phyloP scores from a whole-genome alignment of 1,140 invertebrate species.

The Penaeus vannamei region DNA sequence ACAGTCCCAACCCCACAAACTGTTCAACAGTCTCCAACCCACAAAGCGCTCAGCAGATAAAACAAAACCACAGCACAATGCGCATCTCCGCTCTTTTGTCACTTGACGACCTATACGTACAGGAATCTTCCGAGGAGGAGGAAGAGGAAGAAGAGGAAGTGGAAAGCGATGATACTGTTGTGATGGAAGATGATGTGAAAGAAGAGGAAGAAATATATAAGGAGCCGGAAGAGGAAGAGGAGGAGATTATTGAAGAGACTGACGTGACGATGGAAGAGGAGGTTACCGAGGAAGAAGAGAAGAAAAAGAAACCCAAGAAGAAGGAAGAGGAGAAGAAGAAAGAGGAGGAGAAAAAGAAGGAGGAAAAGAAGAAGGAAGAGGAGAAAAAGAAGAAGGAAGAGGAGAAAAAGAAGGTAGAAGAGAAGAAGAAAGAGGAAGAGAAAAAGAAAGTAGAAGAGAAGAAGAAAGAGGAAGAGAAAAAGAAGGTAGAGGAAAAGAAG shows the following conservation, averaged over 20 bases:
- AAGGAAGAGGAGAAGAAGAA: conserved; percentile 71
- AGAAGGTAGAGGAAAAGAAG: background rate
- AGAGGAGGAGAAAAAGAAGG: conserved; percentile 72
- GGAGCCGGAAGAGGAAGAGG: conserved; percentile 20
- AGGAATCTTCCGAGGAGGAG: conserved; percentile 62
- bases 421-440: background rate
- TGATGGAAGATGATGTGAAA: conserved; percentile 67
- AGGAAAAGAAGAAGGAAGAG: conserved; percentile 67
- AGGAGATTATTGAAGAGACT: conserved; percentile 36
- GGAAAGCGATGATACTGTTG: conserved; percentile 36
- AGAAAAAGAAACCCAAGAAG: conserved; percentile 55
- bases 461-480: background rate
- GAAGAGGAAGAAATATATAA: conserved; percentile 70
- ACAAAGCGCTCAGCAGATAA: no score
- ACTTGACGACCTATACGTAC: background rate
- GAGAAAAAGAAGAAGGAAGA: conserved; percentile 69
- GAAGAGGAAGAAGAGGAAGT: conserved; percentile 49
- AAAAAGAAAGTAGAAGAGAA: background rate
- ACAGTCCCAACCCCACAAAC: no score
- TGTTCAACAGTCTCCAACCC: no score
- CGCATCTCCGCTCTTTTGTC: no score
- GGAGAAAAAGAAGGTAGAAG: background rate
- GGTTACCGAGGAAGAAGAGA: conserved; percentile 71
- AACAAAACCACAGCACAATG: no score
- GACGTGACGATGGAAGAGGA: conserved; percentile 71